Conservation (phyloP, 2,888 invertebrate species). For the Coelopa pilipes region DNA sequence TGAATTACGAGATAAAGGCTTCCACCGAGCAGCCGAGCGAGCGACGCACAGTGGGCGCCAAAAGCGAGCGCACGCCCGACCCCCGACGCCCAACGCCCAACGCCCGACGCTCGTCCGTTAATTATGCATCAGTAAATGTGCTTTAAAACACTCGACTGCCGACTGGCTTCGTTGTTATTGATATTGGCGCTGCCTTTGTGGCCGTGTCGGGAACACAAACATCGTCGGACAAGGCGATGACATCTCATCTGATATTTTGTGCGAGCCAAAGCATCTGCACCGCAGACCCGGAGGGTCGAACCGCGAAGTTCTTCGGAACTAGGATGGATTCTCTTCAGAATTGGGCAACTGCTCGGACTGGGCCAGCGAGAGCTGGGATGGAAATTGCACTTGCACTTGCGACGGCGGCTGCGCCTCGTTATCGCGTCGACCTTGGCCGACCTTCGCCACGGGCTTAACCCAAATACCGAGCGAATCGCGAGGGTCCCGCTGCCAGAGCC, state of each 20-base stretch:
- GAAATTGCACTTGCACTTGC: too few species aligned
- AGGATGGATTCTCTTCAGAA: too few species aligned
- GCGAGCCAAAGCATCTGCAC: neutral
- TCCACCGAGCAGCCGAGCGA: neutral
- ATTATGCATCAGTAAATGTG: constrained; percentile 59
- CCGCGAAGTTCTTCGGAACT: too few species aligned
- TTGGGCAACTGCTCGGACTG: too few species aligned
- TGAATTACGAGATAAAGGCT: constrained; percentile 61
- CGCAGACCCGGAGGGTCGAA: neutral
- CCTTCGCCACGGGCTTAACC: neutral
- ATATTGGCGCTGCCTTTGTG: neutral
- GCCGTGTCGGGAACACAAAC: neutral
- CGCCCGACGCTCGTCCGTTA: constrained; percentile 51
- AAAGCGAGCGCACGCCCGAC: neutral
- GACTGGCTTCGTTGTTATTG: constrained; percentile 34
- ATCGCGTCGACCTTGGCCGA: neutral
- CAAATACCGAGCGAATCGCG: neutral
- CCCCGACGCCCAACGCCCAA: too few species aligned
- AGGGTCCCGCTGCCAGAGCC: too few species aligned
- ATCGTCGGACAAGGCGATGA: neutral
- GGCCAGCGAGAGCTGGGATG: too few species aligned
- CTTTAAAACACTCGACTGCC: constrained; percentile 21
- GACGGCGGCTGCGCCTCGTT: neutral
- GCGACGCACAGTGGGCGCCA: neutral
- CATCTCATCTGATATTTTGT: neutral